phyloP scores from a whole-genome alignment of 2,113 vertebrate genomes.

The Morone saxatilis region DNA sequence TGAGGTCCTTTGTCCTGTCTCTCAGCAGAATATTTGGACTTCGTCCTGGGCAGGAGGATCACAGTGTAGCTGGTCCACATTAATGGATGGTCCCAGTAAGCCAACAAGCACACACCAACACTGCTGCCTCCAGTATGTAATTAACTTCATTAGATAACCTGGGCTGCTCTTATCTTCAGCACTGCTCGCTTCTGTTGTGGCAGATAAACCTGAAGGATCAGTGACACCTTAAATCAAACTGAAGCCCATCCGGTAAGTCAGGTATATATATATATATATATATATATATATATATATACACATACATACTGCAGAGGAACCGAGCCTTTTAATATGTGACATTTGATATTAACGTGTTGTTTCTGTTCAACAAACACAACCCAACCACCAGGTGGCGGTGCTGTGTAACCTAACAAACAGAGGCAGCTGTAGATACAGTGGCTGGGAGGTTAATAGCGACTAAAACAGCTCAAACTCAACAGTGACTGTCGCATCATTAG shows the following conservation, averaged over 20 bases:
- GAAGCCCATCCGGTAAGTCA: background rate
- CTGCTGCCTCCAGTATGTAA: background rate
- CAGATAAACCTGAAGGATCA: background rate
- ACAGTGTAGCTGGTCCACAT: background rate
- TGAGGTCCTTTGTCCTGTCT: background rate
- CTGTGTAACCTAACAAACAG: background rate
- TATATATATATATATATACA: too few relatives aligned
- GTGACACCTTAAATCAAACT: background rate
- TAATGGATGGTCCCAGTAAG: background rate
- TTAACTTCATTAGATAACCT: conserved; percentile 26
- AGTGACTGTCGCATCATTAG: rapidly evolving
- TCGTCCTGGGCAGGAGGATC: too few relatives aligned
- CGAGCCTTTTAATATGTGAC: too few relatives aligned
- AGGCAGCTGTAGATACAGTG: background rate
- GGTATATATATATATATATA: too few relatives aligned
- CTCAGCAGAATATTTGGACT: background rate
- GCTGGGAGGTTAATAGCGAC: too few relatives aligned
- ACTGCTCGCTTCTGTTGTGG: background rate
- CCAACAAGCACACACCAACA: background rate
- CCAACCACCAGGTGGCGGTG: conserved; percentile 60
- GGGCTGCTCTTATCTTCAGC: background rate
- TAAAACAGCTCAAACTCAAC: background rate
- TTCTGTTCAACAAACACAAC: too few relatives aligned
- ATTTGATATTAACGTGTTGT: too few relatives aligned
- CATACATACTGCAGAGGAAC: too few relatives aligned